Base-by-base conservation (phyloP, 1,140 invertebrate species). In the Venustaconcha ellipsiformis region DNA sequence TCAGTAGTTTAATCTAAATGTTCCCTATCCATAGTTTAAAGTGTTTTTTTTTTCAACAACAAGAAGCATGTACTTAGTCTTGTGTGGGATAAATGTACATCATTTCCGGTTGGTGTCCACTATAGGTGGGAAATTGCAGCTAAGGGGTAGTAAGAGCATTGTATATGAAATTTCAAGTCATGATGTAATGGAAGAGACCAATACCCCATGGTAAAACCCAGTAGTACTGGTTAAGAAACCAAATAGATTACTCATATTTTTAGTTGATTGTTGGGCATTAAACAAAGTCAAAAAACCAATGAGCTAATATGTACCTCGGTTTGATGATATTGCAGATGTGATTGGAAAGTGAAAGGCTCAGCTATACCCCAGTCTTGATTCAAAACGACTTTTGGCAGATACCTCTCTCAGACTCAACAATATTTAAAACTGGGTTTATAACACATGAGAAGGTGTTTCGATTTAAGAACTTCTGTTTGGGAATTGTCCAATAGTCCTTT, bases 361-460 rank as follows among this genome's bases (percentile, higher is more conserved):
- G 62, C 67, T 67, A 20, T 79, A 77, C 56, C 57, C 70, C 14
- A 72, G 65, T 15, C 55, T 82, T n/a, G 83, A 84, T 68, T 65
- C 72, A 15, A 18, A 59, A n/a, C 55, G 78, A 58, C 23, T 81
- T 76, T 67, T 81, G 79, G 79, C 83, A 84, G 55, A 69, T 82
- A 15, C 69, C 67, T 23, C 62, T 83, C 13, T 57, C 74, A 48
- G 56, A 65, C 15, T n/a, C 20, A 26, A 72, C 80, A 18, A 76
- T 69, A 78, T 70, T 69, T 37, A 83, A 82, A 70, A 67, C 77
- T 60, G 80, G 78, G 11, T 84, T 84, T 59, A 74, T 79, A n/a
- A 79, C 76, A n/a, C 74, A 78, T 59, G 55, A 80, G n/a, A 80
- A 80, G 13, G 57, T 80, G 3, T 80, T 73, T 64, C 17, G 73